Evolutionary conservation across 2,797 vertebrate genomes (phyloP).

Genomic region (Notolepis coatsorum): DNA sequence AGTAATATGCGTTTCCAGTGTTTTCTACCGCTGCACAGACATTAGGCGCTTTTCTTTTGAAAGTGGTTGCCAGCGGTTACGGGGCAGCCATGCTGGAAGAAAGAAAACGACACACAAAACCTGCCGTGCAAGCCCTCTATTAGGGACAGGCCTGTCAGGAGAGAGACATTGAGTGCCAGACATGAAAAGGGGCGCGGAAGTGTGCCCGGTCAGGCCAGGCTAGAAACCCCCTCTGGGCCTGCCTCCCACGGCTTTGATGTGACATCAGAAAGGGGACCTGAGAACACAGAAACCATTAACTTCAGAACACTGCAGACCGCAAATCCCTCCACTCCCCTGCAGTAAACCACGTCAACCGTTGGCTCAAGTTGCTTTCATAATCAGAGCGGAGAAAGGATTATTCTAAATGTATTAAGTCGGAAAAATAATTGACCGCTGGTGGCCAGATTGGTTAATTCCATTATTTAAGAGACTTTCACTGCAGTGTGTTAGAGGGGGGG

Average conservation of each 20-base stretch:
- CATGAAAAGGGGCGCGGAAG: slow-evolving; percentile 68
- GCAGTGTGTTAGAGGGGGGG: too few relatives aligned
- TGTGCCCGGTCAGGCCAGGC: slow-evolving; percentile 58
- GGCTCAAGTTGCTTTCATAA: slow-evolving; percentile 48
- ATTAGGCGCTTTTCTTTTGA: too few relatives aligned
- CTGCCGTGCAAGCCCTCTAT: too few relatives aligned
- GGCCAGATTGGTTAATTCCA: too few relatives aligned
- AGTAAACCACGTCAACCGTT: too few relatives aligned
- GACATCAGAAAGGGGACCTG: slow-evolving; percentile 60
- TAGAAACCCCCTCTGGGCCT: slow-evolving; percentile 55
- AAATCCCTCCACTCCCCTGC: slow-evolving; percentile 37
- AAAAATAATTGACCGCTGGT: too few relatives aligned
- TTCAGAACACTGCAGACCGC: slow-evolving; percentile 28
- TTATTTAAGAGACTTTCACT: too few relatives aligned
- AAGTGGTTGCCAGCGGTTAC: too few relatives aligned
- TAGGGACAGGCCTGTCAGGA: slow-evolving; percentile 59
- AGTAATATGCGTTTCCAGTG: too few relatives aligned
- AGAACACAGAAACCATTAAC: slow-evolving; percentile 48
- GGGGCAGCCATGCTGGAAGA: too few relatives aligned
- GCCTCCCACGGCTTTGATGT: slow-evolving; percentile 69
- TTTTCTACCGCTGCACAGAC: too few relatives aligned
- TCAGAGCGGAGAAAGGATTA: slow-evolving; percentile 15
- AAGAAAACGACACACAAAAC: too few relatives aligned
- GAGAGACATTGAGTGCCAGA: slow-evolving; percentile 59
- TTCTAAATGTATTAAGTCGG: background rate